Percentiles rank a stretch among this genome's conserved stretches.
These are phyloP conservation scores for Caracal caracal DNA, from an alignment of 2,113 vertebrate species.

Conservation along the genomic window DNA sequence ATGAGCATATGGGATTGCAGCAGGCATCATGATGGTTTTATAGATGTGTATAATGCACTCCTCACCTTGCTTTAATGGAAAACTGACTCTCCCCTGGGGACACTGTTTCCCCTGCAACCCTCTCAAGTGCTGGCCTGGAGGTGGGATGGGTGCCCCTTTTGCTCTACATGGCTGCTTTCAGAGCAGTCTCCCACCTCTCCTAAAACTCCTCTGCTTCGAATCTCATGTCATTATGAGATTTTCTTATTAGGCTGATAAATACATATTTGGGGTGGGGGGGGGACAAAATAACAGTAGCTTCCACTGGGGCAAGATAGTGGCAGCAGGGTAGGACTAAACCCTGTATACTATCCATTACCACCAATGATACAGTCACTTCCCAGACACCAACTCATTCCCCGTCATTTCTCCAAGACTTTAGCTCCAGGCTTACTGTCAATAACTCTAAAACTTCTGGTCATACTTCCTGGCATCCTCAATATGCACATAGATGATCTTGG, in stretches of 20 bases:
- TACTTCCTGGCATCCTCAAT: neutral
- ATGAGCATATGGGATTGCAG: neutral
- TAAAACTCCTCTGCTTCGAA: neutral
- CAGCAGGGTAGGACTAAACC: neutral
- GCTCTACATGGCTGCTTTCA: neutral
- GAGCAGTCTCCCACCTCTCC: neutral
- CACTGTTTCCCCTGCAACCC: neutral
- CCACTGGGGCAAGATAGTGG: too few relatives aligned
- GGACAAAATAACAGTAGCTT: neutral
- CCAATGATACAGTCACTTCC: neutral
- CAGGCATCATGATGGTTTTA: neutral
- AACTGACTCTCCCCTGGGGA: neutral
- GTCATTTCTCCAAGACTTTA: neutral
- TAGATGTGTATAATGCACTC: neutral
- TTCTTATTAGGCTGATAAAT: neutral
- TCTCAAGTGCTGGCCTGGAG: neutral
- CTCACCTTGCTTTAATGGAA: neutral
- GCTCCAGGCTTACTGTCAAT: neutral
- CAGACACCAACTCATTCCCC: neutral
- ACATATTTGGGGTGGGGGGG: neutral
- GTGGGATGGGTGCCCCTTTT: neutral
- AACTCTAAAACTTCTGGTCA: neutral
- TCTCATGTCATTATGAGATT: neutral
- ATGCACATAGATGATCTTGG: neutral
- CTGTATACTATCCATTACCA: accelerated